A percentile compares a stretch with the other conserved stretches of the same genome.
phyloP scores from a whole-genome alignment of 2,797 vertebrate genomes.

The Ctenosaura bakeri region DNA sequence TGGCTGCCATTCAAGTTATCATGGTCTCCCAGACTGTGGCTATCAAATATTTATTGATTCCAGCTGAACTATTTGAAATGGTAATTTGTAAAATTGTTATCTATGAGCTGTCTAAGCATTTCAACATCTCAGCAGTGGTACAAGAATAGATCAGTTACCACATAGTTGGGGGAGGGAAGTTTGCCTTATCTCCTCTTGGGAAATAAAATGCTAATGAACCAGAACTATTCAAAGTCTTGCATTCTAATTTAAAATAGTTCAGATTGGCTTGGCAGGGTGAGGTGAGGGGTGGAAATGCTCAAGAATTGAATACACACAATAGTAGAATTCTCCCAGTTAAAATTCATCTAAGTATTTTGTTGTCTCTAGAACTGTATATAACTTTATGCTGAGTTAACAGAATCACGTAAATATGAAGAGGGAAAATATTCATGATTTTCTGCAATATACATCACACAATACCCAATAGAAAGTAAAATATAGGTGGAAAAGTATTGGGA shows the following conservation, averaged over 20 bases:
- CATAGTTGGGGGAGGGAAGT: not conserved
- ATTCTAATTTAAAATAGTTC: not conserved
- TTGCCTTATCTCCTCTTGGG: not conserved
- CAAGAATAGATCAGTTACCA: not conserved
- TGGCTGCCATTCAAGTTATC: not conserved
- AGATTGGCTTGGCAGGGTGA: not conserved
- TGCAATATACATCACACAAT: not conserved
- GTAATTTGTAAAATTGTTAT: not conserved
- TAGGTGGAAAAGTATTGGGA: not conserved
- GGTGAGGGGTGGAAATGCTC: not conserved
- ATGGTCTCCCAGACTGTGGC: not conserved
- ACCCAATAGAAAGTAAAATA: not conserved
- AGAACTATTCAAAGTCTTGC: not conserved
- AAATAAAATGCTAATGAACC: not conserved
- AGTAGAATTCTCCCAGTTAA: not conserved
- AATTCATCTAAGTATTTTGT: not conserved
- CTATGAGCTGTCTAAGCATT: not conserved
- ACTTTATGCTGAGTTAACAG: constrained; percentile 8
- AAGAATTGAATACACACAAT: not conserved
- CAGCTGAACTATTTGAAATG: not conserved
- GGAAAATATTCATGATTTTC: constrained; percentile 9
- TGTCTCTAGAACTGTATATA: not conserved
- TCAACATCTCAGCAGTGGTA: not conserved
- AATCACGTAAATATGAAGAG: not conserved
- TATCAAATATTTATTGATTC: not conserved